Percentiles rank a stretch among this genome's conserved stretches.
Conservation (phyloP, 1,140 invertebrate genomes). For the Pseudomyrmex gracilis region DNA sequence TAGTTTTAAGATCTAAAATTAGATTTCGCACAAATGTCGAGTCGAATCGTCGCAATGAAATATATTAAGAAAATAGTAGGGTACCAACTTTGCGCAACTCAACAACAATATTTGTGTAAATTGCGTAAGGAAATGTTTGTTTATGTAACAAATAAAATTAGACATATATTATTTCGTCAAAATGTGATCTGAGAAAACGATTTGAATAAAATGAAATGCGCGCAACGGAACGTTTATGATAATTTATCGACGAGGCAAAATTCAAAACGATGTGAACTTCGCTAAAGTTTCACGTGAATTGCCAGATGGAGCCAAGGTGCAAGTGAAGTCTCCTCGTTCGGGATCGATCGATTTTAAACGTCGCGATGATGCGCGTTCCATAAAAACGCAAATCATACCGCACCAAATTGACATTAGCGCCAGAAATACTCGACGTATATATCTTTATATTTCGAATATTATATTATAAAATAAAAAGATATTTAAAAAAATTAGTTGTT, state of each 20-base stretch:
- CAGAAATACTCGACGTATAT: slow-evolving; percentile 6
- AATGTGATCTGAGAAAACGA: too few relatives aligned
- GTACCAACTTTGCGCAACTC: too few relatives aligned
- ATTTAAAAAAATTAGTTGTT: background rate
- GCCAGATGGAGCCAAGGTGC: slow-evolving; percentile 42
- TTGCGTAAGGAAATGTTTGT: too few relatives aligned
- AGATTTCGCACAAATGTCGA: background rate
- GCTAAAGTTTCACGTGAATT: slow-evolving; percentile 4
- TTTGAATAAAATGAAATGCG: too few relatives aligned
- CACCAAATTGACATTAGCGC: background rate
- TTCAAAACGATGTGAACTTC: slow-evolving; percentile 1
- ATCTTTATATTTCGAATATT: background rate
- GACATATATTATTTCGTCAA: too few relatives aligned
- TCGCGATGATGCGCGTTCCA: background rate
- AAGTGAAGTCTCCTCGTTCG: background rate
- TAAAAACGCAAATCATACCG: background rate
- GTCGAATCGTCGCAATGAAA: too few relatives aligned
- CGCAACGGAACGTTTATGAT: background rate
- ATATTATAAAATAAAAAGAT: background rate
- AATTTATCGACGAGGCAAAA: slow-evolving; percentile 33
- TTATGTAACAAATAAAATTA: too few relatives aligned
- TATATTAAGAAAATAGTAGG: too few relatives aligned
- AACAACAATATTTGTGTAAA: too few relatives aligned
- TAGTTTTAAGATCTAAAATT: too few relatives aligned
- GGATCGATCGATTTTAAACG: background rate